Conservation (phyloP, 30 jellyfish, hydroid and myxozoan genomes). For the Hydractinia echinata region DNA sequence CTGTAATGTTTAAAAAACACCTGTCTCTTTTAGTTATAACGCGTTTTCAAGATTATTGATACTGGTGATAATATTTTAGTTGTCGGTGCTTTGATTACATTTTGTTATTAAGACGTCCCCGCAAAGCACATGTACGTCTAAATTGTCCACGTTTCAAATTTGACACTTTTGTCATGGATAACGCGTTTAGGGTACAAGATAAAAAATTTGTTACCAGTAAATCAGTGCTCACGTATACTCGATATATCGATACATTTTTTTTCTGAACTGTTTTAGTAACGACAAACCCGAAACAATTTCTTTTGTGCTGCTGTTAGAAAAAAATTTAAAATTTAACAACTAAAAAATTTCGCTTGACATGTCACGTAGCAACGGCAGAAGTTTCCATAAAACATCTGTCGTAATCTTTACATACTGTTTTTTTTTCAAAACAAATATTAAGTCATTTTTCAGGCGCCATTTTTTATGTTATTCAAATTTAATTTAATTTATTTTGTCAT, state of each 20-base stretch:
- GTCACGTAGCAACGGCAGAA: conserved; percentile 26
- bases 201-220: too few species aligned
- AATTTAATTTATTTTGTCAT: too few species aligned
- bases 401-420: not conserved
- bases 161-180: too few species aligned
- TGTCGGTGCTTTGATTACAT: conserved; percentile 13
- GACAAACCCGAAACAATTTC: too few species aligned
- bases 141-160: too few species aligned
- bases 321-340: not conserved
- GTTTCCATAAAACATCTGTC: conserved; percentile 23
- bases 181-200: too few species aligned
- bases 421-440: not conserved
- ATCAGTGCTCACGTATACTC: too few species aligned
- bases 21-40: conserved; percentile 29
- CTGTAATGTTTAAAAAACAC: conserved; percentile 26
- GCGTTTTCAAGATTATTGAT: conserved; percentile 25
- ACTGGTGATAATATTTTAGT: conserved; percentile 18
- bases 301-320: not conserved
- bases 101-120: not conserved
- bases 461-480: too few species aligned
- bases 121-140: too few species aligned
- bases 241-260: too few species aligned
- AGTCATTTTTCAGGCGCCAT: not conserved
- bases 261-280: too few species aligned
- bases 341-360: not conserved